Evolutionary conservation across 2,113 vertebrate genomes (phyloP).

Genomic region (Phylloscopus trochilus): DNA sequence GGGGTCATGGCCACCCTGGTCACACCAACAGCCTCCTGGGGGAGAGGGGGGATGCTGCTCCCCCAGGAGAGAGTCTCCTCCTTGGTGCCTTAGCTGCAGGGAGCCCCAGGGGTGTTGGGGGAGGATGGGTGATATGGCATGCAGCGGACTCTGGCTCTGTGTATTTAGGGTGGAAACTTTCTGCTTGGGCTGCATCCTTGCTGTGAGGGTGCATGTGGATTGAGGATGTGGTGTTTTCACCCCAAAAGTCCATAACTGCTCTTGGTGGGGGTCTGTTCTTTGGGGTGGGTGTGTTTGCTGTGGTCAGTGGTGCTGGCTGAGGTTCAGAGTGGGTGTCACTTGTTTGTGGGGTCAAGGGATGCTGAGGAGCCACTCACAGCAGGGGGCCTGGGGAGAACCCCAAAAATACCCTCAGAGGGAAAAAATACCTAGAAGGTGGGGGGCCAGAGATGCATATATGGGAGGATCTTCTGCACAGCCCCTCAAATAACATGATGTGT

Average conservation of each 20-base stretch:
- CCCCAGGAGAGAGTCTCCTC: not conserved
- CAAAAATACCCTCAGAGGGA: not conserved
- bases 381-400: not conserved
- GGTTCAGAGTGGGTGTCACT: not conserved
- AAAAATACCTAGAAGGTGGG: not conserved
- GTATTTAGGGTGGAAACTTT: not conserved
- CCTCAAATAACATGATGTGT: not conserved
- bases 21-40: not conserved
- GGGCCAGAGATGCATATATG: rapidly evolving
- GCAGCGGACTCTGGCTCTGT: not conserved
- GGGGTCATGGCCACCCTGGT: not conserved
- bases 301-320: not conserved
- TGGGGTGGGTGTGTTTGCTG: not conserved
- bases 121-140: not conserved
- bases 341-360: not conserved
- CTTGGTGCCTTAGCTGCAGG: not conserved
- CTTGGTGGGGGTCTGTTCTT: not conserved
- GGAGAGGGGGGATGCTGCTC: not conserved
- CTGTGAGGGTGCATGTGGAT: rapidly evolving
- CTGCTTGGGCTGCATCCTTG: not conserved
- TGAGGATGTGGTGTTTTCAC: not conserved
- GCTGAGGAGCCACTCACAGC: not conserved
- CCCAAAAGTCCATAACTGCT: not conserved
- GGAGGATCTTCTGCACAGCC: not conserved
- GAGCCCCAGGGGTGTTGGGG: not conserved